Evolutionary conservation across 1,140 invertebrate genomes (phyloP).

Genomic region (Holcopasites calliopsidis): DNA sequence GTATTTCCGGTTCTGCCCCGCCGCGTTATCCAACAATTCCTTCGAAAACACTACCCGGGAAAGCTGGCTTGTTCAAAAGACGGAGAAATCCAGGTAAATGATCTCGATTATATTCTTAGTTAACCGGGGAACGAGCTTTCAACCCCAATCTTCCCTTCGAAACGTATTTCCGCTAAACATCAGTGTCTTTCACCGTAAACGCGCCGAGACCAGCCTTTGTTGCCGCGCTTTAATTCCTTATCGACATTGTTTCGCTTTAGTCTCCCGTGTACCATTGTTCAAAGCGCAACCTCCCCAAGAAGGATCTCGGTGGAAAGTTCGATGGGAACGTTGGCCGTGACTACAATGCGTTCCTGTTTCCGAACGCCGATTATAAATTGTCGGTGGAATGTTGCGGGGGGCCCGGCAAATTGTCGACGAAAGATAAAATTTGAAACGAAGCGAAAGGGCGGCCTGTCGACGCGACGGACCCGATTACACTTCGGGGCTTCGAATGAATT

Average conservation of each 20-base stretch:
- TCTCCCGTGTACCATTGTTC: not conserved
- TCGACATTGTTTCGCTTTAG: not conserved
- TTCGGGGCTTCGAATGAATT: too few species aligned
- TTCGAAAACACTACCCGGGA: slow-evolving; percentile 21
- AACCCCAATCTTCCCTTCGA: not conserved
- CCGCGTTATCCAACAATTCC: not conserved
- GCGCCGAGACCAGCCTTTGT: not conserved
- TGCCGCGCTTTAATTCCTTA: not conserved
- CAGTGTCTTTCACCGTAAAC: not conserved
- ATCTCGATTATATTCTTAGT: slow-evolving; percentile 44
- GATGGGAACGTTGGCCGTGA: too few species aligned
- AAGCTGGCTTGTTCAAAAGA: slow-evolving; percentile 21
- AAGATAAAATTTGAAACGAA: too few species aligned
- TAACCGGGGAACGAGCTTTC: slow-evolving; percentile 8
- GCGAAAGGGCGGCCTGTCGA: too few species aligned
- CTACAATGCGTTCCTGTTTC: too few species aligned
- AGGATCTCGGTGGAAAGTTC: too few species aligned
- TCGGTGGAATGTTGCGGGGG: too few species aligned
- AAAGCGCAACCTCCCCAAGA: too few species aligned
- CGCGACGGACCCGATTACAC: too few species aligned
- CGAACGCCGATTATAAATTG: too few species aligned
- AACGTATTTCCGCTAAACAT: not conserved
- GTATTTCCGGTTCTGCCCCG: slow-evolving; percentile 19
- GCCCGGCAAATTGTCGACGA: too few species aligned
- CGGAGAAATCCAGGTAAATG: slow-evolving; percentile 25